These are phyloP conservation scores for Periophthalmodon schlosseri DNA, from an alignment of 2,113 vertebrate species.

Conservation along the genomic window DNA sequence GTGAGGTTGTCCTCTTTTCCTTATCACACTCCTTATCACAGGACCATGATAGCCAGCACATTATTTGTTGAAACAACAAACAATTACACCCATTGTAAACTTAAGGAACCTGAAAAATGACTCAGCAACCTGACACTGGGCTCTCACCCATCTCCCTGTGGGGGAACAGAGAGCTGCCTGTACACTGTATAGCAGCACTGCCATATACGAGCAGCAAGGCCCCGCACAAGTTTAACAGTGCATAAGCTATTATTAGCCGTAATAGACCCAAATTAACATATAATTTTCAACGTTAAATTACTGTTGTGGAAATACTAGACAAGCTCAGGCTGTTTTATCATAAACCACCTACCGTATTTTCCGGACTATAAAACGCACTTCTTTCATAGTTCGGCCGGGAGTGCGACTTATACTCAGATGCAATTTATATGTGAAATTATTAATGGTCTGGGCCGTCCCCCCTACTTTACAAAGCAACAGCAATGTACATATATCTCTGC, in stretches of 20 bases:
- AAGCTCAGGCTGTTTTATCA: neutral
- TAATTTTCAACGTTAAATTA: neutral
- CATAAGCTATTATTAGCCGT: neutral
- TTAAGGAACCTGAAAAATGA: constrained; percentile 51
- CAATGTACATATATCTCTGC: too few species aligned
- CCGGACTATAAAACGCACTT: too few species aligned
- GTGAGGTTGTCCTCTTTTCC: constrained; percentile 5
- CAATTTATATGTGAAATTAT: too few species aligned
- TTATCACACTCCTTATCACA: neutral
- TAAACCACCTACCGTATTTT: neutral
- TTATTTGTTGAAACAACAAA: constrained; percentile 54
- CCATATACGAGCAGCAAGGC: constrained; percentile 29
- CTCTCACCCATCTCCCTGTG: constrained; percentile 16
- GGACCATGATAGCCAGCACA: neutral
- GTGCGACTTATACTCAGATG: too few species aligned
- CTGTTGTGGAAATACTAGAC: neutral
- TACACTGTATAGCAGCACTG: constrained; percentile 38
- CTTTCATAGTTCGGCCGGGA: too few species aligned
- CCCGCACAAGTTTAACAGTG: constrained; percentile 32
- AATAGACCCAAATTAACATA: constrained; percentile 1
- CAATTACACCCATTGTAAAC: constrained; percentile 68
- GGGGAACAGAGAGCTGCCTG: constrained; percentile 40
- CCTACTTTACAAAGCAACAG: too few species aligned
- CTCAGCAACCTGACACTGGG: constrained; percentile 63
- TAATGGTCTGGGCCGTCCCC: too few species aligned